Evolutionary conservation across 1,140 invertebrate species (phyloP), one percentile per base, ranked within the genome.

Genomic region (Platyura marginata): DNA sequence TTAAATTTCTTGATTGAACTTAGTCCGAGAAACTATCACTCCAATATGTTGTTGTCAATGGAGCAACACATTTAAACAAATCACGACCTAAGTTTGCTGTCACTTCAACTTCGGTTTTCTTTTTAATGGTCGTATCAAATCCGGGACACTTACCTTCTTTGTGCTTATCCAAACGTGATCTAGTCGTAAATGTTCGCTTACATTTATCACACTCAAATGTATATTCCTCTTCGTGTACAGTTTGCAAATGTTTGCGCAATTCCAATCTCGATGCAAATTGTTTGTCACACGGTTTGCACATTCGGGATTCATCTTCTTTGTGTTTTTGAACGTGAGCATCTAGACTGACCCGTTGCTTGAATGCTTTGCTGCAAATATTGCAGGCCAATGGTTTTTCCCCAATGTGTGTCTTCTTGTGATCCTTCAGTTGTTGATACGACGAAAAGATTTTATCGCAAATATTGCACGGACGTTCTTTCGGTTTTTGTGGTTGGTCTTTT

Each of bases 321-420:
- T 64, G 62, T 20, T 57, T 57, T 34, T 63, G 56, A 48, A 63
- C 46, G 48, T 64, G 62, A 10, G 55, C 52, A 34, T 60, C 53
- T 41, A 62, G 53, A 43, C 57, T 54, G 29, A 50, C 49, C 13
- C 57, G 52, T 40, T 62, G 54, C 36, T 64, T 63, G 22, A 64
- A 64, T 39, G 50, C 48, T 34, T 56, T 54, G 21, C 57, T 53
- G 48, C 62, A 64, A 3, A 61, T 57, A 32, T 55, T 53, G 32
- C 62, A 64, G 1, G 46, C 46, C 41, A 54, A 53, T 20, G 60
- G 53, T 50, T 79, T 74, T 18, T 80, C 74, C 13, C 73, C 74
- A 15, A 75, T 73, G 42, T 79, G 78, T 18, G 69, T 68, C 35
- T 61, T 64, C 45, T 64, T 65, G 46, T 72, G 70, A 37, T 62